Evolutionary conservation across 2,113 vertebrate genomes (phyloP).

Genomic region (Todiramphus chloris): DNA sequence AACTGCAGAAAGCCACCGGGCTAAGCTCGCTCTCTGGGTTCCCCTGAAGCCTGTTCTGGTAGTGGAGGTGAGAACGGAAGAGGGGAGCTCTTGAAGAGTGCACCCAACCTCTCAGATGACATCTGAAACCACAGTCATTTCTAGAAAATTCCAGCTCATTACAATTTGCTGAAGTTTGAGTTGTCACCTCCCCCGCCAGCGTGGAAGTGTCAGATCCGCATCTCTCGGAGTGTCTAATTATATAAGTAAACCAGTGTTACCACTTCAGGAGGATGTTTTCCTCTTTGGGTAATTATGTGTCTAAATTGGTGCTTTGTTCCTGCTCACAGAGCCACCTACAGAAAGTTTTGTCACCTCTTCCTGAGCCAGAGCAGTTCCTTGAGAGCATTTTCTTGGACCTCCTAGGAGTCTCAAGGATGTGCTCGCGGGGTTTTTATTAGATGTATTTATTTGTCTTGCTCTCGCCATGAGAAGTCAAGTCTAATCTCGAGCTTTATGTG

Average conservation of each 20-base stretch:
- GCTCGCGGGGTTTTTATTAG: not conserved
- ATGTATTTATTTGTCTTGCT: not conserved
- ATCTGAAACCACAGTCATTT: not conserved
- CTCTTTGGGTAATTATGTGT: not conserved
- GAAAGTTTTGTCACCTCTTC: not conserved
- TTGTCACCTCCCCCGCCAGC: not conserved
- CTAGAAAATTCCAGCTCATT: not conserved
- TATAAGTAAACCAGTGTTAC: not conserved
- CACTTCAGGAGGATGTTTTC: not conserved
- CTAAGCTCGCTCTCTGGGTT: not conserved
- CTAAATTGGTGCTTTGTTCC: not conserved
- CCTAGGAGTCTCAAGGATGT: not conserved
- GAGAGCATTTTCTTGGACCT: not conserved
- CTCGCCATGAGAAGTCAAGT: not conserved
- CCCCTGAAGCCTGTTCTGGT: not conserved
- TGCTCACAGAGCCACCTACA: not conserved
- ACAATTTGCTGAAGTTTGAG: not conserved
- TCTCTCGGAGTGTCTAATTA: not conserved
- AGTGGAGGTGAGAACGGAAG: not conserved
- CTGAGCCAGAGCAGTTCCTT: not conserved
- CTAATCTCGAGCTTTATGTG: not conserved
- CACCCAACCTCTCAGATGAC: not conserved
- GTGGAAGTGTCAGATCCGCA: not conserved
- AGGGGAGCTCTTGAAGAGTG: not conserved
- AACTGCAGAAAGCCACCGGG: not conserved